Evolutionary conservation across 2,888 invertebrate species (phyloP), one percentile per base, ranked within the genome.

Genomic region (Sinhomidia bicolor): DNA sequence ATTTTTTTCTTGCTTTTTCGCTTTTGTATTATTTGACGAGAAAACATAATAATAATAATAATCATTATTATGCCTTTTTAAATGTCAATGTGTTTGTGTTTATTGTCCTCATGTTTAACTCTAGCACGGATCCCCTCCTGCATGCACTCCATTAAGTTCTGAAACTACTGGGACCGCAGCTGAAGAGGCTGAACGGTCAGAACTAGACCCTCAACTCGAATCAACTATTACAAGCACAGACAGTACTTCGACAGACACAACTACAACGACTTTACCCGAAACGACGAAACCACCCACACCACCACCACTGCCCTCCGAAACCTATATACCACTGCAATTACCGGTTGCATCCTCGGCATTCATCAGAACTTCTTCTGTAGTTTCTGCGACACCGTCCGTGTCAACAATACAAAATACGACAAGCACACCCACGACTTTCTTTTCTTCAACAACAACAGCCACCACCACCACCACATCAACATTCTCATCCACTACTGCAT

Each of bases 71-170:
- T n/a, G n/a, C 20, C 60, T 36, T 32, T 54, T 76, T 81, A 81
- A 10, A 81, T 79, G 79, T 81, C 47, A 81, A 65, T 82, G 82
- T 82, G 29, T 68, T 71, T 85, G 29, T 76, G 32, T 76, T 62
- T 87, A 74, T 81, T 85, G 85, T 89, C 89, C 85, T 89, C 74
- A 76, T 81, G 81, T 89, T 81, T 82, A 85, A 85, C 89, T 89
- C 85, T 85, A 89, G 89, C 85, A 62, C 85, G 89, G 89, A 89
- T 81, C 36, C 89, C 85, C 89, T 81, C 60, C 89, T 85, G 89
- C 89, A 89, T 89, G 89, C 78, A 51, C 89, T 85, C 74, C 71
- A 81, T 54, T 76, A 51, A 80, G 62, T 81, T 81, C 26, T 54
- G 81, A 85, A 78, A 51, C 26, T 9, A 51, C 41, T 60, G 84